Percentiles rank a stretch among this genome's conserved stretches.
Conservation (phyloP, 2,113 vertebrate species). For the Origma solitaria region DNA sequence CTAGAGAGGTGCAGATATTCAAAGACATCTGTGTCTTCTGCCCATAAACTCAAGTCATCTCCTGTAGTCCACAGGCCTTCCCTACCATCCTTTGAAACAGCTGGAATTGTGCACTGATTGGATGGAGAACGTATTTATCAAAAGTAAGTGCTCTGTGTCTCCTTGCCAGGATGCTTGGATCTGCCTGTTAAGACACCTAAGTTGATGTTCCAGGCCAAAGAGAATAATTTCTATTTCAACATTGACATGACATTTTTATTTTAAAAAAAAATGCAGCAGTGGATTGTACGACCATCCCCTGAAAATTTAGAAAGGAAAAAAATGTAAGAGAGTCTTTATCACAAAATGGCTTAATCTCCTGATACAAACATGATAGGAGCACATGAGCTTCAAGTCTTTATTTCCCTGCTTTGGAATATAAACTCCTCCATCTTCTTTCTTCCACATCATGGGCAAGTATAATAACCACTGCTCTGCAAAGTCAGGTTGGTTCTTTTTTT, state of each 20-base stretch:
- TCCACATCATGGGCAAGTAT: neutral
- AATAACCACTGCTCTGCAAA: slow-evolving; percentile 3
- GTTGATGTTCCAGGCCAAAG: neutral
- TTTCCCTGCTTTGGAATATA: neutral
- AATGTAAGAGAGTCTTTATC: neutral
- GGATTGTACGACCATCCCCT: neutral
- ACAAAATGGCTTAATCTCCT: neutral
- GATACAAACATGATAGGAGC: neutral
- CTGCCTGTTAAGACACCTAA: neutral
- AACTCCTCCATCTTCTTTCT: neutral
- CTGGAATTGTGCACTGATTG: neutral
- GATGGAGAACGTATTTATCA: neutral
- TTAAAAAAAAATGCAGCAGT: neutral
- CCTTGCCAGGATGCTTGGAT: neutral
- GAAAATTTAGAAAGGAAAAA: neutral
- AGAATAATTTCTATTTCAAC: neutral
- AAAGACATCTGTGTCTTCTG: neutral
- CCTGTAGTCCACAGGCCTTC: neutral
- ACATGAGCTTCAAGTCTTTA: neutral
- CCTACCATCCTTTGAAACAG: neutral
- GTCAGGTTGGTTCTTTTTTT: neutral
- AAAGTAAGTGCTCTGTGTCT: neutral
- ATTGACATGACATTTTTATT: neutral
- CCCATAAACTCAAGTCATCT: neutral
- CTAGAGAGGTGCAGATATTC: neutral